Evolutionary conservation across 2,113 vertebrate species (phyloP).

Genomic region (Campylomormyrus tamandua): DNA sequence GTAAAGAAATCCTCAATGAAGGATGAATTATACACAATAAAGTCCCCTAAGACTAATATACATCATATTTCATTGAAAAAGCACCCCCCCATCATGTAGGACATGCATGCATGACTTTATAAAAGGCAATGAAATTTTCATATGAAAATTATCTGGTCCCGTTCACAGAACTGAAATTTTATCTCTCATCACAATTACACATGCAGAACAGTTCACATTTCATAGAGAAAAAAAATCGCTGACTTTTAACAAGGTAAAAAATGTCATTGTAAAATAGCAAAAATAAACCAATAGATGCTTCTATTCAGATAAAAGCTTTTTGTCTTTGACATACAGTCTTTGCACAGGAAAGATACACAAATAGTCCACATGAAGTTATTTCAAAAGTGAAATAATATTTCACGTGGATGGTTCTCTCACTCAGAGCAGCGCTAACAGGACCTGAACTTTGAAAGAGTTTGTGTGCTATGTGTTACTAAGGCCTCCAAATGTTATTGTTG

Average conservation of each 20-base stretch:
- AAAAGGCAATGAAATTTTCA: background rate
- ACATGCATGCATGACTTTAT: background rate
- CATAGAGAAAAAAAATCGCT: background rate
- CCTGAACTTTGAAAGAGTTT: background rate
- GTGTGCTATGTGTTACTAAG: background rate
- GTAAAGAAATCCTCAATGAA: background rate
- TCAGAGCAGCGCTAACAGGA: background rate
- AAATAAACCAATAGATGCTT: background rate
- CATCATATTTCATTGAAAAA: background rate
- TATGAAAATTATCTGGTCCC: background rate
- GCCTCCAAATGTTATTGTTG: background rate
- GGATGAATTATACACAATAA: background rate
- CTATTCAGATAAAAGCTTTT: background rate
- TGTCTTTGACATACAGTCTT: conserved; percentile 4
- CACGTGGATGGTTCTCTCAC: background rate
- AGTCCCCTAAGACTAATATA: background rate
- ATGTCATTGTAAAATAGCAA: background rate
- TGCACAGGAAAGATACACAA: background rate
- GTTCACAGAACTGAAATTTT: background rate
- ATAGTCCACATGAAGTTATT: background rate
- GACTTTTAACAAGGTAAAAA: background rate
- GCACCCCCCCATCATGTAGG: background rate
- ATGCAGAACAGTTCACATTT: background rate
- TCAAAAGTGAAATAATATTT: background rate
- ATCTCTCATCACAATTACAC: background rate